Evolutionary conservation across 2,113 vertebrate genomes (phyloP), one percentile per base, ranked within the genome.

Genomic region (Nicator chloris): DNA sequence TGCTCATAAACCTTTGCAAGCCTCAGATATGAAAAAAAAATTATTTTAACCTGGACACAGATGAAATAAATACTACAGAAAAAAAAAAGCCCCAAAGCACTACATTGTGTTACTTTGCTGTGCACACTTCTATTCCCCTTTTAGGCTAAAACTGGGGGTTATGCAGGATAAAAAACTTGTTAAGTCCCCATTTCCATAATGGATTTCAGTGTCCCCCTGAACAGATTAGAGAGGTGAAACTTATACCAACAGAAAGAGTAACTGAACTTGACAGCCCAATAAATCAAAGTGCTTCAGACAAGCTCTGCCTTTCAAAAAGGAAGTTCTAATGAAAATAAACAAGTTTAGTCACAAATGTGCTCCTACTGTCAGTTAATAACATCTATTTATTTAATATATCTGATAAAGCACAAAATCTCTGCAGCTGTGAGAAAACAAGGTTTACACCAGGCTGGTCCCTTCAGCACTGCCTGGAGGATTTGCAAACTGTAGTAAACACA

Each of bases 251-350:
- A 83, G 10, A 73, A 86, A 45, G 10, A 73, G 51, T 77, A 94
- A 93, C 72, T 82, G 65, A 83, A 70, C 71, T 4, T 75, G 94
- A 88, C 82, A 96, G 63, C 33, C 71, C 82, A 94, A 83, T 95
- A 94, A 85, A 94, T 94, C 90, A 90, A 90, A 85, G 27, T 19
- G 73, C 70, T 88, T 59, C 82, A 75, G 44, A 91, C 69, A 77
- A 75, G n/a, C 92, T 88, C 13, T 60, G 71, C 5, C 3, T 80
- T 92, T 83, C 87, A 54, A 33, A 73, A 66, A 56, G 54, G 39
- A 83, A 93, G 70, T 7, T 10, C 8, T 8, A 94, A 88, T 73
- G 49, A 63, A 86, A 93, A 92, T 19, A 90, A 85, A 57, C 59
- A 82, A 76, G 49, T 82, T 82, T 45, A 65, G 16, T 54, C 65